Percentiles rank a stretch among this genome's conserved stretches.
phyloP scores from a whole-genome alignment of 2,888 invertebrate species.

The Ptycholaimellus sp. region DNA sequence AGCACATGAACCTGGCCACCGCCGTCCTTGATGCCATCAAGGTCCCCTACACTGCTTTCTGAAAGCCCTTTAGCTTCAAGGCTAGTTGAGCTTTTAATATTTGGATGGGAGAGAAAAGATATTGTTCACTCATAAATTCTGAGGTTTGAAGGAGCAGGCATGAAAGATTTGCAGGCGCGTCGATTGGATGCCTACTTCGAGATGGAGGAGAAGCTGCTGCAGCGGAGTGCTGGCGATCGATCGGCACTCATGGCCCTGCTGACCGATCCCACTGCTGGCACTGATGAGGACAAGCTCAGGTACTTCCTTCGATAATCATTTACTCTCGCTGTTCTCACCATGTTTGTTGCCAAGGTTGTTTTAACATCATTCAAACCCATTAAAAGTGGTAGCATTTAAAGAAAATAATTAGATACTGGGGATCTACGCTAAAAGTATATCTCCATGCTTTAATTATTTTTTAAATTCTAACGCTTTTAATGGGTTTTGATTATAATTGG shows the following conservation, averaged over 20 bases:
- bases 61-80: not conserved
- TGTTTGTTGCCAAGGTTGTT: too few relatives aligned
- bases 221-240: too few relatives aligned
- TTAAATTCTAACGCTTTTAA: too few relatives aligned
- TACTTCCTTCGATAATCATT: too few relatives aligned
- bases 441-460: too few relatives aligned
- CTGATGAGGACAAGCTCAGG: slow-evolving; percentile 68
- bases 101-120: not conserved
- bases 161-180: slow-evolving; percentile 37
- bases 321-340: too few relatives aligned
- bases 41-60: slow-evolving; percentile 30
- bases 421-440: too few relatives aligned
- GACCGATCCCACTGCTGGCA: slow-evolving; percentile 52
- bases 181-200: slow-evolving; percentile 88
- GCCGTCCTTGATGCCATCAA: slow-evolving; percentile 35
- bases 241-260: slow-evolving; percentile 65
- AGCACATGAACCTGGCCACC: slow-evolving; percentile 95
- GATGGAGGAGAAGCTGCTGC: slow-evolving; percentile 89
- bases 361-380: too few relatives aligned
- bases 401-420: too few relatives aligned
- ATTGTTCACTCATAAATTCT: not conserved
- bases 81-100: too few relatives aligned
- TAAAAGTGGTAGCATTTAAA: too few relatives aligned
- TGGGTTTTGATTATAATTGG: too few relatives aligned
- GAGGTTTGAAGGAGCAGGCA: not conserved